A percentile compares a stretch with the other conserved stretches of the same genome.
These are phyloP conservation scores for Isotomurus palustris DNA, from an alignment of 2,888 invertebrate species.

Conservation along the genomic window DNA sequence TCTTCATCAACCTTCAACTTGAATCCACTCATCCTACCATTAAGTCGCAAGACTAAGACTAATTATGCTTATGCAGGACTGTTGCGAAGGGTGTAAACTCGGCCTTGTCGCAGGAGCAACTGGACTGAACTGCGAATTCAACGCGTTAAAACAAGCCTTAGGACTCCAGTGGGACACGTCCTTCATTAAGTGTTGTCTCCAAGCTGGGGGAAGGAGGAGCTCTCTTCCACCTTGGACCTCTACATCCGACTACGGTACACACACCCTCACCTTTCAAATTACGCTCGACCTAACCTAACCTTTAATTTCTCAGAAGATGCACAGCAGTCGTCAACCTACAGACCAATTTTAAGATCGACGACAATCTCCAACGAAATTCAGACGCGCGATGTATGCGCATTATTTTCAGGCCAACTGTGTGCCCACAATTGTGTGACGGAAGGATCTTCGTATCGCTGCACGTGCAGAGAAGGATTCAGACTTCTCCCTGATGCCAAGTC, in stretches of 20 bases:
- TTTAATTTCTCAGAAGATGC: too few species aligned
- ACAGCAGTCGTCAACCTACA: neutral
- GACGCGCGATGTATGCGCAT: constrained; percentile 57
- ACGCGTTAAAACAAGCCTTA: constrained; percentile 53
- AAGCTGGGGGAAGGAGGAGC: constrained; percentile 47
- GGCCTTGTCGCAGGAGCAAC: constrained; percentile 60
- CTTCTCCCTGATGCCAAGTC: constrained; percentile 67
- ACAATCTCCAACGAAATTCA: constrained; percentile 15
- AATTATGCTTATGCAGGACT: constrained; percentile 51
- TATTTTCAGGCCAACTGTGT: constrained; percentile 60
- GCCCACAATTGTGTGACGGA: constrained; percentile 73
- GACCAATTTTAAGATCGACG: neutral
- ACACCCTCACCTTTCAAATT: neutral
- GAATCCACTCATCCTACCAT: neutral
- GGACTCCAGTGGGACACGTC: constrained; percentile 60
- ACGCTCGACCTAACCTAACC: too few species aligned
- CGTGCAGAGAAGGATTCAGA: constrained; percentile 64
- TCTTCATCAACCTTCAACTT: neutral
- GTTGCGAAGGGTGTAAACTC: constrained; percentile 62
- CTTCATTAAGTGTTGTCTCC: constrained; percentile 60
- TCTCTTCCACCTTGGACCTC: constrained; percentile 16
- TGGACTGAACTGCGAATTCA: constrained; percentile 57
- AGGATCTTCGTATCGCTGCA: constrained; percentile 65
- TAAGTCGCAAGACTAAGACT: neutral
- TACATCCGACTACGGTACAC: constrained; percentile 41